Conservation (phyloP, 2,113 vertebrate species). For the Takifugu bimaculatus region DNA sequence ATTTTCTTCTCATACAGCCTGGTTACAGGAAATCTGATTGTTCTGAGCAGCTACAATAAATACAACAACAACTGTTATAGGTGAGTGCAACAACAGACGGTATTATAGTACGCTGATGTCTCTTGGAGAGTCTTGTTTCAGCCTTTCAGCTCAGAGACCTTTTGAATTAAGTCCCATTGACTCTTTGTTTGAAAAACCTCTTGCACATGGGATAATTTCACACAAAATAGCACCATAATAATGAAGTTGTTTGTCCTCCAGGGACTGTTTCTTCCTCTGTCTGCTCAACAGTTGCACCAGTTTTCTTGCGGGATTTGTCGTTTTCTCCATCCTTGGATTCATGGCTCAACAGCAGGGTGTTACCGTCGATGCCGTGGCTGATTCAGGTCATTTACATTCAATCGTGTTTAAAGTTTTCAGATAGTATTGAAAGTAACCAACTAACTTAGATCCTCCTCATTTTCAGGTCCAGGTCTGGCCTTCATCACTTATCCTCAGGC, state of each 20-base stretch:
- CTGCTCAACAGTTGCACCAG: slow-evolving; percentile 68
- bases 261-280: slow-evolving; percentile 63
- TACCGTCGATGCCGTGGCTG: slow-evolving; percentile 48
- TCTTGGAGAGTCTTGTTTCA: neutral
- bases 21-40: slow-evolving; percentile 32
- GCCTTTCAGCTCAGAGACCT: neutral
- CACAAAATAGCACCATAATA: too few relatives aligned
- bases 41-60: slow-evolving; percentile 61
- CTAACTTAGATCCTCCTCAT: neutral
- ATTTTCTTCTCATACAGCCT: slow-evolving; percentile 63
- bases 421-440: neutral
- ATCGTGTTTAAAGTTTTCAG: neutral
- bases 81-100: slow-evolving; percentile 18
- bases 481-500: slow-evolving; percentile 54
- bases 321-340: slow-evolving; percentile 64
- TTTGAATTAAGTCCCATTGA: too few relatives aligned
- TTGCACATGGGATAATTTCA: too few relatives aligned
- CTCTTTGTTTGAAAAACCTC: too few relatives aligned
- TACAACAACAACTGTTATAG: slow-evolving; percentile 71
- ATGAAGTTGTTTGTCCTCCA: slow-evolving; percentile 5
- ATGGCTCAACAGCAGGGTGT: slow-evolving; percentile 66
- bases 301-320: slow-evolving; percentile 57
- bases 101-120: neutral
- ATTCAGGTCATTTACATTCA: slow-evolving; percentile 50
- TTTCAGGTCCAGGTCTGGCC: slow-evolving; percentile 60